phyloP scores from a whole-genome alignment of 2,797 vertebrate species.

The Melanotaenia nigrans region DNA sequence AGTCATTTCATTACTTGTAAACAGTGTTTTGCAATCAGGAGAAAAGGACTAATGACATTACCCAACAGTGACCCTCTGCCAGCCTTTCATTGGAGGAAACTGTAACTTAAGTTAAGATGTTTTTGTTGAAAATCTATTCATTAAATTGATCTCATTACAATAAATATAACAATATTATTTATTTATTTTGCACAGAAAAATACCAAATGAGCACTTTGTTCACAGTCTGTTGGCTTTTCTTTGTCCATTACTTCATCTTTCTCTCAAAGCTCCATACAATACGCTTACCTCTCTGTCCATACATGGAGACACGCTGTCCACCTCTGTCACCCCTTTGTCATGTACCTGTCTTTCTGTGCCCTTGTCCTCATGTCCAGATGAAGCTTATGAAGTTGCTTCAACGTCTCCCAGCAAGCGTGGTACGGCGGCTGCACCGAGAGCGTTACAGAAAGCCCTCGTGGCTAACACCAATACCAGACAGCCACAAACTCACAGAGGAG shows the following conservation, averaged over 20 bases:
- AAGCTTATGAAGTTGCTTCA: slow-evolving; percentile 98
- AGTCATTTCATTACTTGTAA: slow-evolving; percentile 40
- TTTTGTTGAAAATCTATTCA: neutral
- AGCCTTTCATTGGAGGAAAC: neutral
- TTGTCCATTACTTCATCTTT: slow-evolving; percentile 40
- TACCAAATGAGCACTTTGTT: slow-evolving; percentile 20
- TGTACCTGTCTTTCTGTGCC: slow-evolving; percentile 40
- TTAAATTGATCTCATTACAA: slow-evolving; percentile 2
- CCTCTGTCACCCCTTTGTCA: slow-evolving; percentile 44
- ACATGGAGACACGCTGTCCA: slow-evolving; percentile 11
- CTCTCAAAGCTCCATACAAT: slow-evolving; percentile 21
- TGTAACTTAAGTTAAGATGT: neutral
- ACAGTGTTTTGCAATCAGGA: slow-evolving; percentile 53
- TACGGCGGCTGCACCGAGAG: slow-evolving; percentile 93
- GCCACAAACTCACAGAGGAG: slow-evolving; percentile 93
- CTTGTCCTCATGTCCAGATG: slow-evolving; percentile 82
- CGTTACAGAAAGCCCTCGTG: slow-evolving; percentile 92
- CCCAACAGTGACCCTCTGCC: neutral
- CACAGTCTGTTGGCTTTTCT: slow-evolving; percentile 37
- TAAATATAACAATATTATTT: neutral
- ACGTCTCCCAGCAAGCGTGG: slow-evolving; percentile 90
- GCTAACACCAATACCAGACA: slow-evolving; percentile 93
- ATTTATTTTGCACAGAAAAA: neutral
- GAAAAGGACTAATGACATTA: neutral
- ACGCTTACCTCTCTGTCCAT: slow-evolving; percentile 33